Evolutionary conservation across 2,113 vertebrate species (phyloP).

Genomic region (Gila orcuttii): DNA sequence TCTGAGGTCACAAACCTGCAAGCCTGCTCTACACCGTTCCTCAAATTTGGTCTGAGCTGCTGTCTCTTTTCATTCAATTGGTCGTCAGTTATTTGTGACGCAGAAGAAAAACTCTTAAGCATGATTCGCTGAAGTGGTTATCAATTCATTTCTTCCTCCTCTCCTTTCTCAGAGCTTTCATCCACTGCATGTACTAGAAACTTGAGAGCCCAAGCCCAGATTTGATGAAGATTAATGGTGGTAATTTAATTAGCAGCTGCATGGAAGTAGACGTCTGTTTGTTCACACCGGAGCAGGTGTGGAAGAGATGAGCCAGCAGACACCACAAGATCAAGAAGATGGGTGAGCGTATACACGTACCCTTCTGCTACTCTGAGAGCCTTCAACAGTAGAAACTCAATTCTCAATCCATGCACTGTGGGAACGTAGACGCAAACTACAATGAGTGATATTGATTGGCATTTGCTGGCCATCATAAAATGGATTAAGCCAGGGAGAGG

Average conservation of each 20-base stretch:
- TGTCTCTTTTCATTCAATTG: not conserved
- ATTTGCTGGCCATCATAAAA: constrained; percentile 57
- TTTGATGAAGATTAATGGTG: constrained; percentile 55
- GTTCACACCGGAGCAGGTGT: constrained; percentile 54
- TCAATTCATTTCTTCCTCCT: constrained; percentile 9
- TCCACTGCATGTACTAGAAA: constrained; percentile 25
- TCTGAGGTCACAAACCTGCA: not conserved
- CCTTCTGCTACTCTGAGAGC: not conserved
- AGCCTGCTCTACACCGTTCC: not conserved
- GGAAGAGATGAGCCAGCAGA: constrained; percentile 37
- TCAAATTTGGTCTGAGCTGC: not conserved
- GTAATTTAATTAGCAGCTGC: constrained; percentile 53
- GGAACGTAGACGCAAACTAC: constrained; percentile 12
- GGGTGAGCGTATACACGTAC: not conserved
- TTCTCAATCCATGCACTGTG: not conserved
- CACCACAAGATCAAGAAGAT: constrained; percentile 16
- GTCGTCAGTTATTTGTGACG: not conserved
- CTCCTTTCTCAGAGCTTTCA: constrained; percentile 11
- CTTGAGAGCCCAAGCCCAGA: constrained; percentile 35
- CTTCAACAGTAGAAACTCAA: constrained; percentile 2
- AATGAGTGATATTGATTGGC: constrained; percentile 44
- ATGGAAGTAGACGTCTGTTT: constrained; percentile 49
- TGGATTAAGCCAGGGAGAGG: constrained; percentile 45
- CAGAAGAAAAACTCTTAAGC: not conserved
- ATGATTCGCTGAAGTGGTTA: constrained; percentile 7